Evolutionary conservation across 2,797 vertebrate species (phyloP).

Genomic region (Microctenopoma stevenorrisi): DNA sequence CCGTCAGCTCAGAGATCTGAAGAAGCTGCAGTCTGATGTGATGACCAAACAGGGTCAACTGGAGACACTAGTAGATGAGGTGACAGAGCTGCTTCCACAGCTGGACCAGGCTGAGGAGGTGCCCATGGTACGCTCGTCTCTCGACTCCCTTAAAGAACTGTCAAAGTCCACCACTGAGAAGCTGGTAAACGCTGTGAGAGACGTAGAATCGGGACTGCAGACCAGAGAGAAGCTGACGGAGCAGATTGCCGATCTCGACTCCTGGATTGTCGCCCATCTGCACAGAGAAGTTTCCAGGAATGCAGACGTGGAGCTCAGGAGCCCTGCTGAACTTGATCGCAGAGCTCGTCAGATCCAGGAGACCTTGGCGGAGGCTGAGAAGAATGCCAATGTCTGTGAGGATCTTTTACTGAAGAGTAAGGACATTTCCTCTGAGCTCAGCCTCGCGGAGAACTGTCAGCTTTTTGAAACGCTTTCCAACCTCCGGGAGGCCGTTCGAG

Average conservation of each 20-base stretch:
- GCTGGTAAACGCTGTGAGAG: slow-evolving; percentile 81
- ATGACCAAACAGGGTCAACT: slow-evolving; percentile 83
- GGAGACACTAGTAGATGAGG: slow-evolving; percentile 81
- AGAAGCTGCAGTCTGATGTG: slow-evolving; percentile 84
- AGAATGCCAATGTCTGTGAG: slow-evolving; percentile 81
- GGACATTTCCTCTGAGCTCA: slow-evolving; percentile 78
- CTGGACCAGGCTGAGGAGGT: slow-evolving; percentile 74
- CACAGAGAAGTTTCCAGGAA: slow-evolving; percentile 66
- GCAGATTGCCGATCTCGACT: slow-evolving; percentile 85
- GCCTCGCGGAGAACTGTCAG: slow-evolving; percentile 70
- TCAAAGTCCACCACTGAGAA: slow-evolving; percentile 85
- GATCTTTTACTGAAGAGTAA: slow-evolving; percentile 81
- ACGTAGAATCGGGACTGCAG: slow-evolving; percentile 87
- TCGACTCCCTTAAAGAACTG: slow-evolving; percentile 81
- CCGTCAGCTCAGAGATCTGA: slow-evolving; percentile 86
- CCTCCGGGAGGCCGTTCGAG: slow-evolving; percentile 76
- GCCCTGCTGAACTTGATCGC: slow-evolving; percentile 71
- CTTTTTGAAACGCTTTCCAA: slow-evolving; percentile 73
- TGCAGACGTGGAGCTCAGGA: slow-evolving; percentile 59
- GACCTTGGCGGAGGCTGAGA: slow-evolving; percentile 80
- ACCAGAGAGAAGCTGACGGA: slow-evolving; percentile 86
- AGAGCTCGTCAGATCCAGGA: slow-evolving; percentile 76
- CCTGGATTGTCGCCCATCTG: slow-evolving; percentile 81
- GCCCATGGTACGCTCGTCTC: slow-evolving; percentile 77
- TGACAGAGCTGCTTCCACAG: slow-evolving; percentile 74